A percentile compares a stretch with the other conserved stretches of the same genome.
These are phyloP conservation scores for Engraulis encrasicolus DNA, from an alignment of 2,113 vertebrate genomes.

Conservation along the genomic window DNA sequence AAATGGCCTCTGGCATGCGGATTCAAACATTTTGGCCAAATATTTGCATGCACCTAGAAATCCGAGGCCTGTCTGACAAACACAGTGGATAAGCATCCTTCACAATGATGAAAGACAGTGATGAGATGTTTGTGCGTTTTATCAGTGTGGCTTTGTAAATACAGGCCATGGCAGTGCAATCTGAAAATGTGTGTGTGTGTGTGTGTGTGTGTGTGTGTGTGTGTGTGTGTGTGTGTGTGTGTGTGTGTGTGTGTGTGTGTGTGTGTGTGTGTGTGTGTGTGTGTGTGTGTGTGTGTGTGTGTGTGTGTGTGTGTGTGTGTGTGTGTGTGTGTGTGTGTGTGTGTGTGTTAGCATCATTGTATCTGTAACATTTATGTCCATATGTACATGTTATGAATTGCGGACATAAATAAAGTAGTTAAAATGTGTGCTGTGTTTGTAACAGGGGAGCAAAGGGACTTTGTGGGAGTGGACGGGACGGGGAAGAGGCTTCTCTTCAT, in stretches of 20 bases:
- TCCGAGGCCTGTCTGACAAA: neutral
- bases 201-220: neutral
- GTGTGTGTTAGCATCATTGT: too few relatives aligned
- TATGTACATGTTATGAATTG: too few relatives aligned
- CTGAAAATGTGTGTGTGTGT: too few relatives aligned
- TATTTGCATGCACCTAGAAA: neutral
- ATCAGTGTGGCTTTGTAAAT: neutral
- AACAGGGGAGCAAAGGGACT: slow-evolving; percentile 95
- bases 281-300: too few relatives aligned
- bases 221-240: too few relatives aligned
- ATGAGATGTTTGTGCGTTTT: neutral
- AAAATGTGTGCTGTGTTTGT: slow-evolving; percentile 18
- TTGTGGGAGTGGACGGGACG: slow-evolving; percentile 92
- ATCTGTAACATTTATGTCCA: too few relatives aligned
- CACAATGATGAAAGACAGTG: neutral
- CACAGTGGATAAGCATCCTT: neutral
- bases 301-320: too few relatives aligned
- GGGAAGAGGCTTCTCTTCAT: slow-evolving; percentile 94
- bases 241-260: too few relatives aligned
- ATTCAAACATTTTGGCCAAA: slow-evolving; percentile 5
- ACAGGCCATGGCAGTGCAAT: neutral
- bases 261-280: too few relatives aligned
- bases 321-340: too few relatives aligned
- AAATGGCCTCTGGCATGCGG: neutral
- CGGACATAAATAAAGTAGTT: too few relatives aligned